Conservation (phyloP, 2,888 invertebrate genomes). For the Eugnorisma glareosa region DNA sequence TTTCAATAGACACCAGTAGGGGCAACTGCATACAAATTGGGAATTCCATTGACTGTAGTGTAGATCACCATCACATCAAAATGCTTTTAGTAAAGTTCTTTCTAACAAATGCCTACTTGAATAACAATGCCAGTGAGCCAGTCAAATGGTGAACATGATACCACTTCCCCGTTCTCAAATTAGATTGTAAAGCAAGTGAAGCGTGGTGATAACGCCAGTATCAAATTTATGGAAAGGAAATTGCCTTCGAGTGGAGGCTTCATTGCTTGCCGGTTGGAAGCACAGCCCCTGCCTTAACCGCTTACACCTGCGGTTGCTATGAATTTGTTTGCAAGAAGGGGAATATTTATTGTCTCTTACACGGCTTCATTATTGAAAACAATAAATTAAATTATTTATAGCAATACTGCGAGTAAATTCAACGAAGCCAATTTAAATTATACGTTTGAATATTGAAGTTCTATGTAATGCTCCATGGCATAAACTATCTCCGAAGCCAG, state of each 20-base stretch:
- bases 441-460: conserved; percentile 39
- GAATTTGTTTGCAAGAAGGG: conserved; percentile 51
- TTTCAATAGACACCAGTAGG: neutral
- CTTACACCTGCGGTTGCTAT: conserved; percentile 70
- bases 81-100: neutral
- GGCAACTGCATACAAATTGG: neutral
- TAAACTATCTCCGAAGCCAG: conserved; percentile 25
- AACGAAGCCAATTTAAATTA: conserved; percentile 26
- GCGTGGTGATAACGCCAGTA: conserved; percentile 69
- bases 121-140: conserved; percentile 47
- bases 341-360: conserved; percentile 45
- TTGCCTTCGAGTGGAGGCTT: conserved; percentile 68
- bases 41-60: neutral
- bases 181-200: conserved; percentile 71
- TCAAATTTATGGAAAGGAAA: conserved; percentile 71
- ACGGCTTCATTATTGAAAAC: conserved; percentile 55
- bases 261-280: conserved; percentile 62
- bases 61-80: neutral
- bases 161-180: conserved; percentile 71
- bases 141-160: conserved; percentile 62
- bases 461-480: conserved; percentile 9
- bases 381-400: conserved; percentile 51
- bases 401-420: neutral
- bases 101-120: conserved; percentile 28
- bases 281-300: conserved; percentile 59